Conservation (phyloP, 2,113 vertebrate genomes). For the Otocyon megalotis region DNA sequence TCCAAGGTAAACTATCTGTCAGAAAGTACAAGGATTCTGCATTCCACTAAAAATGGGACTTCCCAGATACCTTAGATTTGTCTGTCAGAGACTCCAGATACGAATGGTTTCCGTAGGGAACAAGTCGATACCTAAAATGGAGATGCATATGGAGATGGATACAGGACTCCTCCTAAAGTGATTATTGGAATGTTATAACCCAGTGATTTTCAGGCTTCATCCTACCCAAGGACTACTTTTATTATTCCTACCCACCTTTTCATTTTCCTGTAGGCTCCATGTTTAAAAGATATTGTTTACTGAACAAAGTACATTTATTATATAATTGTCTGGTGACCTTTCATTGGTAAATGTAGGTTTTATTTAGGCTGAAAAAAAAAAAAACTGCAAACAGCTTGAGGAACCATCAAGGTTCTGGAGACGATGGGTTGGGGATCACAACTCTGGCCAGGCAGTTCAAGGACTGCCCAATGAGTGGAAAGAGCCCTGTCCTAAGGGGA, state of each 20-base stretch:
- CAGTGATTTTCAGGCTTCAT: not conserved
- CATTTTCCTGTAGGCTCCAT: not conserved
- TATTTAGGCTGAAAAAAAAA: constrained; percentile 46
- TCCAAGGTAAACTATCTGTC: not conserved
- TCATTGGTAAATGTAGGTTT: not conserved
- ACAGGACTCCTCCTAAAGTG: not conserved
- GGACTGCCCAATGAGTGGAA: not conserved
- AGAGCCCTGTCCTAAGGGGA: not conserved
- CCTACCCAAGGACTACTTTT: not conserved
- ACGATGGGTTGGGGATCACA: not conserved
- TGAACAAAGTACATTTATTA: not conserved
- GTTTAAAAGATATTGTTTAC: constrained; percentile 38
- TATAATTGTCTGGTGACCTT: not conserved
- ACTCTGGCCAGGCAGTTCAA: not conserved
- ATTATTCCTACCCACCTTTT: not conserved
- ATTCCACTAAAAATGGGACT: not conserved
- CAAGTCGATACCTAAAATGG: constrained; percentile 93
- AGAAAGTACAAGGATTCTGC: not conserved
- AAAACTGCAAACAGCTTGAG: constrained; percentile 25
- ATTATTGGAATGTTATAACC: not conserved
- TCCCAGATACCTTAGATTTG: constrained; percentile 94
- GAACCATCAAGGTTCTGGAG: not conserved
- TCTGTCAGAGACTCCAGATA: constrained; percentile 97
- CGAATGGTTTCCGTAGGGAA: constrained; percentile 98
- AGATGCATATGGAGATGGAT: not conserved